These are phyloP conservation scores for Sphenopsis melanotis DNA, from an alignment of 2,797 vertebrate species.

Conservation along the genomic window DNA sequence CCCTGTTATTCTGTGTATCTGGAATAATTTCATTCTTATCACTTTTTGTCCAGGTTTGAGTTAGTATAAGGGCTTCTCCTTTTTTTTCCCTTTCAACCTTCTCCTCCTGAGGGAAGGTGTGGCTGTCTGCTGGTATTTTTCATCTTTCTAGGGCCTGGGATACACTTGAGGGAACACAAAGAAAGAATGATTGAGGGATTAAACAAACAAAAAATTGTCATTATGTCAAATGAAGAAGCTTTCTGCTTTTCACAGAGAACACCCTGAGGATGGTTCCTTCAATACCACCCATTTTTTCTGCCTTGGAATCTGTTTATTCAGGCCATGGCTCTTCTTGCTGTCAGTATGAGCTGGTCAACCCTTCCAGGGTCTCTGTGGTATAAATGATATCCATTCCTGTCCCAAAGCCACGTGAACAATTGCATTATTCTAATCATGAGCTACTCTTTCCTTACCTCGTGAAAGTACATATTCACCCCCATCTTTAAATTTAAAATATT, in stretches of 20 bases:
- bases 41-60: neutral
- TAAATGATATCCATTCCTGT: neutral
- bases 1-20: neutral
- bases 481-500: constrained; percentile 33
- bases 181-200: neutral
- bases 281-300: neutral
- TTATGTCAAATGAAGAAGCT: neutral
- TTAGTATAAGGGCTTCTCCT: neutral
- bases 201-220: neutral
- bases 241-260: neutral
- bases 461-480: neutral
- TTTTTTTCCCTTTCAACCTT: neutral
- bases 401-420: neutral
- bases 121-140: neutral
- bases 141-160: neutral
- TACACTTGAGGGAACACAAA: neutral
- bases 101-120: neutral
- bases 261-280: neutral
- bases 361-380: neutral
- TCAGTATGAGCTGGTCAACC: neutral
- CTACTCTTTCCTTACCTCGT: neutral
- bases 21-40: neutral
- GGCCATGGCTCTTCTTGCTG: neutral
- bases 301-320: neutral
- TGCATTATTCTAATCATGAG: neutral